Evolutionary conservation across 2,113 vertebrate genomes (phyloP), one percentile per base, ranked within the genome.

Genomic region (Oxygymnocypris stewartii): DNA sequence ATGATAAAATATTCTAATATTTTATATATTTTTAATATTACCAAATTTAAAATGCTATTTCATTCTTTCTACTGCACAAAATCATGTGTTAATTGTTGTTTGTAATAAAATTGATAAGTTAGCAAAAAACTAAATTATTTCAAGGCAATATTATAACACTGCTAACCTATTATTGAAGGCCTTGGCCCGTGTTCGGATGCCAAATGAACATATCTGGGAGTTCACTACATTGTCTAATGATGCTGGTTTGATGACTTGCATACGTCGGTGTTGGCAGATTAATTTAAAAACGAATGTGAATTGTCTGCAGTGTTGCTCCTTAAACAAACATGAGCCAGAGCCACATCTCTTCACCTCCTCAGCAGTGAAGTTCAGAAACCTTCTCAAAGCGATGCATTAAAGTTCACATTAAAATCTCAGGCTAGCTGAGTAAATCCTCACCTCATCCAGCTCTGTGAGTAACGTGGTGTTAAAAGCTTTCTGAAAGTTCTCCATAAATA

Each of bases 391-490:
- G 6, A 28, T 35, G 28, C 28, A 3, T 54, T 35, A 1, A 69
- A 20, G 67, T 65, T 65, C 11, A 65, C 25, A 4, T 69, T n/a
- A 44, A 3, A 25, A 2, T 28, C 74, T 47, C 40, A 49, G 61
- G 54, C 90, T 96, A 13, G 94, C 97, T 93, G 95, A 96, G 88
- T 96, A 95, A 89, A 99, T 93, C 90, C 96, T 97, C 75, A 97
- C 92, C 0, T 96, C 94, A 40, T 95, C 94, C 69, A 97, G 93
- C 88, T 99, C 97, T n/a, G 89, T 92, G 88, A 98, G 82, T 79
- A 96, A 54, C 9, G 92, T 95, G 20, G 95, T 93, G 8, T 96
- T 88, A 88, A 99, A 97, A 9, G 92, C 49, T 54, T 89, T 89
- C 86, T 94, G 86, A 57, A 98, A 92, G 88, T 94, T 94, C 84